A percentile compares a stretch with the other conserved stretches of the same genome.
Evolutionary conservation across 2,797 vertebrate species (phyloP).

Genomic region (Limnodromus scolopaceus): DNA sequence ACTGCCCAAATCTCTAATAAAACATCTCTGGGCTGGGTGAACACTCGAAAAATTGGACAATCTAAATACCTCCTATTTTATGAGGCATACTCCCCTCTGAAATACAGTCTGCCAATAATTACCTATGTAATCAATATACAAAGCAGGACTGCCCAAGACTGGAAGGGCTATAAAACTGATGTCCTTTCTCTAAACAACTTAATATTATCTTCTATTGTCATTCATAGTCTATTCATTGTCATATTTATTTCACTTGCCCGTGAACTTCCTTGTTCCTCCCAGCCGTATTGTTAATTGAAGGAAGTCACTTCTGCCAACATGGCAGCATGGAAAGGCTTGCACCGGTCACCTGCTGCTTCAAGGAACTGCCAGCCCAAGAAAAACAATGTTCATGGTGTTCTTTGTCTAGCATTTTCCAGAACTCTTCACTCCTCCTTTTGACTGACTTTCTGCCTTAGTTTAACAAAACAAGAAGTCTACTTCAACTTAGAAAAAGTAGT

Average conservation of each 20-base stretch:
- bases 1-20: not conserved
- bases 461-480: not conserved
- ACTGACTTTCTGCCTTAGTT: not conserved
- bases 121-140: not conserved
- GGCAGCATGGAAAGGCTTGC: accelerated
- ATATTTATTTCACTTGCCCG: not conserved
- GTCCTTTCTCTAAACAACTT: not conserved
- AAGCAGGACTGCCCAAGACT: no score
- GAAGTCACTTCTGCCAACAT: not conserved
- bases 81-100: not conserved
- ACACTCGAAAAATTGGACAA: not conserved
- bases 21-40: not conserved
- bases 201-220: not conserved
- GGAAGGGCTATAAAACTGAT: not conserved
- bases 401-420: not conserved
- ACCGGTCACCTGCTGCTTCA: accelerated
- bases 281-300: not conserved
- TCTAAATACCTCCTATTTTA: not conserved
- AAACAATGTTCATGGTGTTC: accelerated
- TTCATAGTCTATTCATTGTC: no score
- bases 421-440: not conserved
- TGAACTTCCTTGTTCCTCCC: not conserved
- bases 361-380: not conserved
- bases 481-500: not conserved
- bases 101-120: not conserved